Evolutionary conservation across 2,888 invertebrate genomes (phyloP).

Genomic region (Tenthredo notha): DNA sequence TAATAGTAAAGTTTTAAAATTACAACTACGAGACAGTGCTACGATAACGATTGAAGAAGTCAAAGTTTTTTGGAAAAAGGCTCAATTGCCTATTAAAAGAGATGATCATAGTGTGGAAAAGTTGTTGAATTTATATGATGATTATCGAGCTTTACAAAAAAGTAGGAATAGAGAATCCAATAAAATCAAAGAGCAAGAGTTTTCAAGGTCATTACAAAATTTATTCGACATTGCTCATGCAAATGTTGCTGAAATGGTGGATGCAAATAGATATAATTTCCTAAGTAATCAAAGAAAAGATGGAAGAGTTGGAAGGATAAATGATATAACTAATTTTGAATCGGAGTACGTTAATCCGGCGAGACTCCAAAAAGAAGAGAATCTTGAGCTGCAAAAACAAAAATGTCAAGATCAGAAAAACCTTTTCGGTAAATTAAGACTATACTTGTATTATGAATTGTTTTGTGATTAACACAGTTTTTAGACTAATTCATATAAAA

Average conservation of each 20-base stretch:
- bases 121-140: constrained; percentile 35
- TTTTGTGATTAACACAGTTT: no score
- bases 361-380: no score
- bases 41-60: constrained; percentile 43
- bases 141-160: constrained; percentile 41
- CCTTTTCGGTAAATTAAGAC: no score
- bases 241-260: constrained; percentile 27
- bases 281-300: constrained; percentile 36
- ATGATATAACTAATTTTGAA: constrained; percentile 34
- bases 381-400: no score
- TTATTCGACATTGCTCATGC: constrained; percentile 55
- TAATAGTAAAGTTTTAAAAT: constrained; percentile 33
- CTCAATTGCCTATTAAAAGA: constrained; percentile 33
- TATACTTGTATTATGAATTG: no score
- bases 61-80: constrained; percentile 52
- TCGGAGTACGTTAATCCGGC: constrained; percentile 29
- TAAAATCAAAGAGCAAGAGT: constrained; percentile 49
- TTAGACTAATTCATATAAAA: no score
- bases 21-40: constrained; percentile 49
- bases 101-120: constrained; percentile 21
- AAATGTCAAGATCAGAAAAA: no score
- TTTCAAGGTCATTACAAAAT: constrained; percentile 42
- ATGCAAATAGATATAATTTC: constrained; percentile 36
- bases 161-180: constrained; percentile 40
- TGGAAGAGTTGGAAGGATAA: constrained; percentile 47